These are phyloP conservation scores for Cyrtodaria siliqua DNA, from an alignment of 2,888 invertebrate genomes.

Conservation along the genomic window DNA sequence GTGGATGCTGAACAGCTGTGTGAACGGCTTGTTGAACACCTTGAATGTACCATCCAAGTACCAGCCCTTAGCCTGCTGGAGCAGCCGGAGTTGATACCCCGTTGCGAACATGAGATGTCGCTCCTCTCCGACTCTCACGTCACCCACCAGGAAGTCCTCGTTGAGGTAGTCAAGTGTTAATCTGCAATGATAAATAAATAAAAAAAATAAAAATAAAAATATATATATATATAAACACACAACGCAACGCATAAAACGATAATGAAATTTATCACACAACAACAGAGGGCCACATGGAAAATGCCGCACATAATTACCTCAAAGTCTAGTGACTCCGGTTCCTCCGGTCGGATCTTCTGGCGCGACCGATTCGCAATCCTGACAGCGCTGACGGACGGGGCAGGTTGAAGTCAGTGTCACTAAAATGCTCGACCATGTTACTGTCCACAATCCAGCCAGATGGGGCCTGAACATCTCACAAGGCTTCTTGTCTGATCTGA, in stretches of 20 bases:
- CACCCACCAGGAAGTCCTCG: conserved; percentile 13
- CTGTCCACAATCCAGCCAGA: conserved; percentile 6
- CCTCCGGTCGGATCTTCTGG: conserved; percentile 8
- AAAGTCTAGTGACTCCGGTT: conserved; percentile 4
- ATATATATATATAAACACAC: no score
- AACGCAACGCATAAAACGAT: no score
- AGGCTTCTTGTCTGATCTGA: not conserved
- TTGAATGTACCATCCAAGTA: conserved; percentile 19
- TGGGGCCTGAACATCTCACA: not conserved
- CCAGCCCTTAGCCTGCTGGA: conserved; percentile 1
- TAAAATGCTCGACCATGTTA: not conserved
- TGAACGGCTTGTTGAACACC: not conserved
- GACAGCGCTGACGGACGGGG: not conserved
- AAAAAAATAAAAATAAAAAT: no score
- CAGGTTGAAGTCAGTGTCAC: not conserved
- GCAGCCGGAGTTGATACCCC: conserved; percentile 1
- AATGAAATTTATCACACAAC: no score
- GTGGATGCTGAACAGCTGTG: conserved; percentile 2
- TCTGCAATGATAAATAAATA: no score
- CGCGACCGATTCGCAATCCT: not conserved
- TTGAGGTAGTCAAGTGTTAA: not conserved
- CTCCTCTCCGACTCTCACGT: conserved; percentile 10
- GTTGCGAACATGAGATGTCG: conserved; percentile 26
- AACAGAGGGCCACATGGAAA: no score
- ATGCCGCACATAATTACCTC: not conserved